These are phyloP conservation scores for Pelecanoides urinatrix DNA, from an alignment of 2,113 vertebrate species.

Conservation along the genomic window DNA sequence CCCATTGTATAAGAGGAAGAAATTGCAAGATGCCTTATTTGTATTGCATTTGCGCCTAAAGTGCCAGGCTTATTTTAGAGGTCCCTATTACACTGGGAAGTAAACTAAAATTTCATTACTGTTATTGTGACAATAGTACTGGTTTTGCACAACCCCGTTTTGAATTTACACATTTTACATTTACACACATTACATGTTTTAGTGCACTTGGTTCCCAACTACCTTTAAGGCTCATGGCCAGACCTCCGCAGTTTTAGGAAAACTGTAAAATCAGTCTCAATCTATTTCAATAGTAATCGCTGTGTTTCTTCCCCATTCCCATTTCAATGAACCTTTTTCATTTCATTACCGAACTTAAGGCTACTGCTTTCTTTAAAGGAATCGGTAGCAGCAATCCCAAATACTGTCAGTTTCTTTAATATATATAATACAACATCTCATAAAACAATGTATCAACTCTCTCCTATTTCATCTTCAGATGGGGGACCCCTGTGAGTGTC, in stretches of 20 bases:
- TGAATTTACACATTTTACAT: neutral
- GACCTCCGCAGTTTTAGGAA: neutral
- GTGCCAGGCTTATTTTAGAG: neutral
- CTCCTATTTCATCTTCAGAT: neutral
- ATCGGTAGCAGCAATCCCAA: neutral
- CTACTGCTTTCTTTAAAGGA: neutral
- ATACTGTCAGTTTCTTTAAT: neutral
- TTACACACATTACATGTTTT: neutral
- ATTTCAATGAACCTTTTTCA: neutral
- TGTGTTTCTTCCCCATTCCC: neutral
- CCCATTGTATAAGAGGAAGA: neutral
- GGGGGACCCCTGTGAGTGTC: accelerated
- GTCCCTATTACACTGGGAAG: neutral
- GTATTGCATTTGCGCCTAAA: neutral
- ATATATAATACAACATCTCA: neutral
- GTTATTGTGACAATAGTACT: accelerated
- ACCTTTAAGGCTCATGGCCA: neutral
- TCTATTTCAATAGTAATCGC: neutral
- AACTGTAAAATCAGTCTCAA: neutral
- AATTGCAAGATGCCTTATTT: neutral
- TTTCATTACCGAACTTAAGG: neutral
- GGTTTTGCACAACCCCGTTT: neutral
- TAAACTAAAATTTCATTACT: neutral
- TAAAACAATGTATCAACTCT: neutral
- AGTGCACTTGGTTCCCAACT: neutral